A percentile compares a stretch with the other conserved stretches of the same genome.
These are phyloP conservation scores for Halcyon leucocephala DNA, from an alignment of 2,797 vertebrate genomes.

Conservation along the genomic window DNA sequence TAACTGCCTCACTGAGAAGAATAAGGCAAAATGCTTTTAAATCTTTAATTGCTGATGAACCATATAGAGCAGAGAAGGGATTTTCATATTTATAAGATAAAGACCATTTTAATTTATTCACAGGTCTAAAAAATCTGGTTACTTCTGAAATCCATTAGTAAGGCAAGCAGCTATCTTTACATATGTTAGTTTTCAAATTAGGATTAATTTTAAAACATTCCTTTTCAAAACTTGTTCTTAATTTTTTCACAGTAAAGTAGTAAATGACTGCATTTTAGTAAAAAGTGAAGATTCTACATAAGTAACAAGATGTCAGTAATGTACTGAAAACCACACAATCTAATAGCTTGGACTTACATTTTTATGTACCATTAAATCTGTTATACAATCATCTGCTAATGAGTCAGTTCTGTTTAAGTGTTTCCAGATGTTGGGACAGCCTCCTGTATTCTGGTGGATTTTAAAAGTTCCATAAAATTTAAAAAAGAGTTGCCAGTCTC, in stretches of 20 bases:
- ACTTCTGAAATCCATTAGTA: not conserved
- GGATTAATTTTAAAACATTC: not conserved
- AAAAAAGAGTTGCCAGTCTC: not conserved
- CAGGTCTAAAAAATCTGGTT: not conserved
- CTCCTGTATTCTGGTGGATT: not conserved
- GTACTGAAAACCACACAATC: not conserved
- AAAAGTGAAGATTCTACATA: not conserved
- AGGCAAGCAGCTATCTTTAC: not conserved
- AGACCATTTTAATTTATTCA: conserved; percentile 21
- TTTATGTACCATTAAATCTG: not conserved
- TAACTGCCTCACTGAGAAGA: not conserved
- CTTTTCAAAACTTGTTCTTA: not conserved
- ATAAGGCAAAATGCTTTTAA: not conserved
- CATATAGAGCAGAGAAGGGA: not conserved
- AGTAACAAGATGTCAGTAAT: not conserved
- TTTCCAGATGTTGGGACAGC: not conserved
- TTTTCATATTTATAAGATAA: conserved; percentile 46
- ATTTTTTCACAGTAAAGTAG: not conserved
- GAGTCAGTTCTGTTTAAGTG: not conserved
- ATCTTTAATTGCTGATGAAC: conserved; percentile 19
- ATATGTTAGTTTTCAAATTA: not conserved
- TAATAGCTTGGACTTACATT: not conserved
- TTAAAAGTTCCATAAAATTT: not conserved
- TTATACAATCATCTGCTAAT: not conserved
- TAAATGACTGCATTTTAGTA: not conserved